Evolutionary conservation across 2,888 invertebrate species (phyloP), one percentile per base, ranked within the genome.

Genomic region (Apamea anceps): DNA sequence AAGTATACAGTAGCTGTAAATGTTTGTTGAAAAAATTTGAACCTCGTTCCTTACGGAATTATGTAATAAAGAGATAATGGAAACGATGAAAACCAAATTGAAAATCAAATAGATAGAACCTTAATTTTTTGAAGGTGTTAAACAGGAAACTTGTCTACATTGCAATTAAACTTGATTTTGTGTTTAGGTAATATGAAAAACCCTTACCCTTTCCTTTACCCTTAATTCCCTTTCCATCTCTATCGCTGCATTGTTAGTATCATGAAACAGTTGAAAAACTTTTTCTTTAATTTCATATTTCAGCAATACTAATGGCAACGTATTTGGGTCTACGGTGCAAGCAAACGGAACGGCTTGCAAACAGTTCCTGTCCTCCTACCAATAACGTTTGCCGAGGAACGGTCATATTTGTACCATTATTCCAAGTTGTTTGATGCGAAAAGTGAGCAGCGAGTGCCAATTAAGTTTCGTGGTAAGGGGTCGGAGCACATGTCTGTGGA

Each of bases 401-500:
- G 51, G 51, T 57, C 4, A 77, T 57, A 66, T 66, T 76, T 72
- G 70, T 76, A 42, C 37, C 25, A 70, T 63, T 67, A 57, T 62
- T 65, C 5, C 18, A 62, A 72, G 57, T 57, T 18, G 60, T 66
- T 77, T 54, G 74, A 80, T 42, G 80, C 72, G 71, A 81, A 72
- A 75, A 81, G 60, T 72, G 67, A 79, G 42, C 51, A 70, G 73
- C 54, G 75, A 77, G 57, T 57, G 54, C 42, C 51, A 72, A 72
- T 80, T 63, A 45, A 71, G 32, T 85, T 82, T 86, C 85, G 68
- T 85, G 77, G 89, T 85, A 86, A 81, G 80, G 67, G 85, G 85
- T 77, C 82, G 82, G 75, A 77, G 70, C 90, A 88, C 85, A 89
- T 85, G 88, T 79, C 85, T 80, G 77, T 60, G 74, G 77, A 82